Evolutionary conservation across 1,140 invertebrate genomes (phyloP), one percentile per base, ranked within the genome.

Genomic region (Leptoteleia sp.): DNA sequence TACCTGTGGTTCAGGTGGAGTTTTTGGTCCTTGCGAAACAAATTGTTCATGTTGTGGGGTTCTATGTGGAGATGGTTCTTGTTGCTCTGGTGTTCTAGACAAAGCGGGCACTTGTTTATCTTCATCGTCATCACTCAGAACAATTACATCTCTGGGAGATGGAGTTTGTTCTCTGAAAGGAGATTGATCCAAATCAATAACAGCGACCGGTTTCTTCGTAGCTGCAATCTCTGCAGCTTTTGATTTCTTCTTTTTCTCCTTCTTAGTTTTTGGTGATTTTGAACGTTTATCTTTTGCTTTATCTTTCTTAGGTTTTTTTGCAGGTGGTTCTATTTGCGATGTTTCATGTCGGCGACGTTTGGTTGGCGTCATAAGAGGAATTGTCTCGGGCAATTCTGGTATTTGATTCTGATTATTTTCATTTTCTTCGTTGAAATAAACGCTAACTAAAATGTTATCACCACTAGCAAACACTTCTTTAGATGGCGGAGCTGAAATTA

Each of bases 401-500:
- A 82, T 35, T 7, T 54, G 76, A 1, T 57, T 12, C 9, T 71
- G 68, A 55, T 83, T 76, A 1, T 67, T 89, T 45, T 91, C 90
- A 61, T 92, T 92, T 54, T 94, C 93, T 72, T 95, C 94, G 81
- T 94, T 95, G 85, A 97, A 97, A 86, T 95, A 96, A 4, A 97
- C 95, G 86, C 95, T 97, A 0, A 97, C 95, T 22, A 97, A 90
- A 54, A 97, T 97, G 83, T 96, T 97, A 87, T 97, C 95, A 3
- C 96, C 96, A 16, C 95, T 96, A 0, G 96, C 95, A 83, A 96
- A 97, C 0, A 97, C 95, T 89, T 97, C 96, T 85, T 97, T 97
- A 0, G 93, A 94, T 1, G 94, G 94, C 2, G 91, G 89, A 0
- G 92, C 73, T 78, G 15, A 50, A 61, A 15, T 4, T 29, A 33